Conservation (phyloP, 2,113 vertebrate genomes). For the Proterorhinus semilunaris region DNA sequence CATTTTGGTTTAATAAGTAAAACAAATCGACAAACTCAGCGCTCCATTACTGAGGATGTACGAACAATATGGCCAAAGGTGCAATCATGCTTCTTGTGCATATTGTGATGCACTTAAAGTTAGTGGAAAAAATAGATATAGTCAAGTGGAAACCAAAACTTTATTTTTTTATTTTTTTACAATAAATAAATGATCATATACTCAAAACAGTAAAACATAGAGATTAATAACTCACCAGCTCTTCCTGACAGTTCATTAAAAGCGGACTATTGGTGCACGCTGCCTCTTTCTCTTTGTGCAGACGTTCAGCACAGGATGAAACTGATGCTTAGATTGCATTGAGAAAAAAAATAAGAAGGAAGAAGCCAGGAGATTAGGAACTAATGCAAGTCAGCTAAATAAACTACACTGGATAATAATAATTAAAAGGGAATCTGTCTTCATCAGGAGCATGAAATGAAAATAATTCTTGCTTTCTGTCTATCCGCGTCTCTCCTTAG, state of each 20-base stretch:
- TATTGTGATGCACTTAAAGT: not conserved
- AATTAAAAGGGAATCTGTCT: constrained; percentile 48
- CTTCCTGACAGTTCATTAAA: constrained; percentile 48
- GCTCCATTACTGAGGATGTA: not conserved
- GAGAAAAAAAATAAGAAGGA: constrained; percentile 15
- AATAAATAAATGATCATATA: constrained; percentile 22
- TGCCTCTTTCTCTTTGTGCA: constrained; percentile 50
- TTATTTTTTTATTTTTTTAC: not conserved
- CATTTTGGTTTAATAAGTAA: not conserved
- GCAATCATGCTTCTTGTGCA: not conserved
- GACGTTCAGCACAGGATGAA: constrained; percentile 44
- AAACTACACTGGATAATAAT: constrained; percentile 43
- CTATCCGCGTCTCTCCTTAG: constrained; percentile 70
- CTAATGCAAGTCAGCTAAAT: constrained; percentile 73
- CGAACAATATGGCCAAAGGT: too few species aligned
- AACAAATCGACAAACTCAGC: not conserved
- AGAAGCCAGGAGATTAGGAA: constrained; percentile 52
- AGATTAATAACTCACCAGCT: constrained; percentile 60
- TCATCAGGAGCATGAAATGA: constrained; percentile 80
- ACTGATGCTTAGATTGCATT: constrained; percentile 66
- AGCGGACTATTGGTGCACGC: constrained; percentile 43
- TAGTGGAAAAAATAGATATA: not conserved
- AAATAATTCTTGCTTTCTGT: constrained; percentile 71
- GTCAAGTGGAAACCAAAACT: not conserved
- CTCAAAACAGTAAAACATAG: constrained; percentile 17